These are phyloP conservation scores for Tenrec ecaudatus DNA, from an alignment of 2,113 vertebrate species.

Conservation along the genomic window DNA sequence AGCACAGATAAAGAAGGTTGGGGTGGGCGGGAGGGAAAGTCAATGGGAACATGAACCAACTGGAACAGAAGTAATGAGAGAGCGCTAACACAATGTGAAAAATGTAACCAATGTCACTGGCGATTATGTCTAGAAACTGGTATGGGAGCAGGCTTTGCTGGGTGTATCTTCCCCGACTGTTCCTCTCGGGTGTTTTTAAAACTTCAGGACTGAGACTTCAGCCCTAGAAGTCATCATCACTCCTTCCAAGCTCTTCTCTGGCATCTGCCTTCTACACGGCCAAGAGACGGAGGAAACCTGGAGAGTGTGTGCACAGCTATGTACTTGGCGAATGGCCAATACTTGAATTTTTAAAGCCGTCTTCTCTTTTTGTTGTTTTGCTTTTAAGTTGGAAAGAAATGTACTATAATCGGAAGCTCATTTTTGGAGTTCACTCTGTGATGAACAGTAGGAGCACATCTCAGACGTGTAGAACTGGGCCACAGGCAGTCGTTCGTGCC, in stretches of 20 bases:
- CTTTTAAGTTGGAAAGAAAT: conserved; percentile 1
- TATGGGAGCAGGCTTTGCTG: background rate
- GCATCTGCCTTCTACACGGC: background rate
- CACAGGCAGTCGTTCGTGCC: conserved; percentile 40
- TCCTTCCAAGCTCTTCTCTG: conserved; percentile 46
- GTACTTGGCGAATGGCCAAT: background rate
- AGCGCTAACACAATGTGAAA: background rate
- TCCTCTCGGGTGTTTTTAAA: background rate
- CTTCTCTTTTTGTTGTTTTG: background rate
- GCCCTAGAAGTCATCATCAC: background rate
- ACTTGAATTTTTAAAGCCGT: conserved; percentile 49
- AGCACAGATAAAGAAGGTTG: background rate
- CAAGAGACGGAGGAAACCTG: background rate
- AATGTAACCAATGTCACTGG: background rate
- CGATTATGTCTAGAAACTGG: background rate
- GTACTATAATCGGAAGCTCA: background rate
- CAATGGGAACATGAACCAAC: background rate
- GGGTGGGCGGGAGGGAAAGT: background rate
- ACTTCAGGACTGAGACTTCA: background rate
- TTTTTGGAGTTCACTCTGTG: background rate
- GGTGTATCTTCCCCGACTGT: background rate
- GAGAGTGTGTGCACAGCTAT: background rate
- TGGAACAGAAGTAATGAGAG: background rate
- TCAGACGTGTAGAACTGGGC: conserved; percentile 57
- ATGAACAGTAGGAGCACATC: background rate